phyloP scores from a whole-genome alignment of 35 echinoderm and acorn worm species.

The Hemicentrotus pulcherrimus region DNA sequence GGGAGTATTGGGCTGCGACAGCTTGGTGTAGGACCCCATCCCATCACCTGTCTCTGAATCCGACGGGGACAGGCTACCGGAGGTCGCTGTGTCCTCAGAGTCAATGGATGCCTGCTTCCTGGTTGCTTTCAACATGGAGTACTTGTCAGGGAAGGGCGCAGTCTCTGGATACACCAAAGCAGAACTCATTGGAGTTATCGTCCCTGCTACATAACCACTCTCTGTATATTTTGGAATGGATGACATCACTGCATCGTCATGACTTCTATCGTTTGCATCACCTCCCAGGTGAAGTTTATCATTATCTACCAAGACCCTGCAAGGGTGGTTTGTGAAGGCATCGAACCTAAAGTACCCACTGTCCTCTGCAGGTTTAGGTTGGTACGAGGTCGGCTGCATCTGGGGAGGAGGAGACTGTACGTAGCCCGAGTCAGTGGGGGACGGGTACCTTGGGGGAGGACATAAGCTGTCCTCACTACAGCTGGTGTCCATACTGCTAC shows the following conservation, averaged over 20 bases:
- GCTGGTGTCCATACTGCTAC: not conserved
- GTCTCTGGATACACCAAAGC: not conserved
- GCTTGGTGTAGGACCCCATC: conserved; percentile 37
- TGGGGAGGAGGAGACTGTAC: not conserved
- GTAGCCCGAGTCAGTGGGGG: not conserved
- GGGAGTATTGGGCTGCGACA: conserved; percentile 19
- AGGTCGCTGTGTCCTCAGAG: not conserved
- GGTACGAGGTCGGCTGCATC: not conserved
- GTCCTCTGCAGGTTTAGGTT: not conserved
- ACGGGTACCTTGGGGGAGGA: not conserved
- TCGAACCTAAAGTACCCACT: not conserved
- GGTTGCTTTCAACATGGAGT: not conserved
- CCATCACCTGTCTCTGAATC: conserved; percentile 6
- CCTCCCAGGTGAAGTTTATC: not conserved
- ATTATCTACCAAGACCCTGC: not conserved
- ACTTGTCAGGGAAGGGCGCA: not conserved
- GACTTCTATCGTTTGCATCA: not conserved
- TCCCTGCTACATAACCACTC: not conserved
- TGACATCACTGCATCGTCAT: not conserved
- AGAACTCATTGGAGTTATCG: not conserved
- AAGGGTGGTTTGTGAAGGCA: not conserved
- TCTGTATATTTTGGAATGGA: not conserved
- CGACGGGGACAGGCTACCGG: conserved; percentile 4
- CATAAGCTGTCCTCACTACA: conserved; percentile 9
- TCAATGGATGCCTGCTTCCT: not conserved